Evolutionary conservation across 2,113 vertebrate genomes (phyloP).

Genomic region (Sardina pilchardus): DNA sequence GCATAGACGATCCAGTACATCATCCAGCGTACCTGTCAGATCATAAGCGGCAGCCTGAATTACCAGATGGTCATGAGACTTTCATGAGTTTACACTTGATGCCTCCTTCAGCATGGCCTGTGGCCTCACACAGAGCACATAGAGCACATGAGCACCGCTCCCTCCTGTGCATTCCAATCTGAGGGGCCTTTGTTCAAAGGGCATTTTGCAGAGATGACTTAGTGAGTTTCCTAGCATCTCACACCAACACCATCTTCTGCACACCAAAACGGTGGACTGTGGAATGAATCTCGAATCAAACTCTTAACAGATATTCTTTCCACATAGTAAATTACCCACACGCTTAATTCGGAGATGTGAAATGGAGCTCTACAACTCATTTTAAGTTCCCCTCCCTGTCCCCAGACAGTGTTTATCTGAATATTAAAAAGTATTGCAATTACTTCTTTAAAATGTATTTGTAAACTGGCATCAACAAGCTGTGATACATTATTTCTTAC

Average conservation of each 20-base stretch:
- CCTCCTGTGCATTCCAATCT: not conserved
- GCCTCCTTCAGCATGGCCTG: not conserved
- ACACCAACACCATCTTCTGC: not conserved
- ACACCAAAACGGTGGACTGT: not conserved
- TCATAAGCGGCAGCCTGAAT: conserved; percentile 23
- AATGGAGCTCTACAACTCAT: not conserved
- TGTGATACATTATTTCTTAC: too few species aligned
- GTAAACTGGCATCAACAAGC: too few species aligned
- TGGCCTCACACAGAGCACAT: conserved; percentile 5
- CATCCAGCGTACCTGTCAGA: conserved; percentile 85
- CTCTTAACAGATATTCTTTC: not conserved
- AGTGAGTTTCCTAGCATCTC: not conserved
- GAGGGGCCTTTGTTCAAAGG: not conserved
- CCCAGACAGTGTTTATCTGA: too few species aligned
- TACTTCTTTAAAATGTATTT: too few species aligned
- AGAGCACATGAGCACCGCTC: not conserved
- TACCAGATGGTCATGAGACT: not conserved
- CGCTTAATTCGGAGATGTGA: not conserved
- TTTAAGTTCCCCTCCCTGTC: too few species aligned
- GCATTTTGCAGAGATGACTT: not conserved
- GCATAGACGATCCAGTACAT: conserved; percentile 93
- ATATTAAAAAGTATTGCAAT: too few species aligned
- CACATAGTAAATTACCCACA: not conserved
- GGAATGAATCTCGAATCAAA: too few species aligned
- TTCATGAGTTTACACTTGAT: not conserved